Base-by-base conservation (phyloP, 2,797 vertebrate genomes). In the Hoplostethus atlanticus region DNA sequence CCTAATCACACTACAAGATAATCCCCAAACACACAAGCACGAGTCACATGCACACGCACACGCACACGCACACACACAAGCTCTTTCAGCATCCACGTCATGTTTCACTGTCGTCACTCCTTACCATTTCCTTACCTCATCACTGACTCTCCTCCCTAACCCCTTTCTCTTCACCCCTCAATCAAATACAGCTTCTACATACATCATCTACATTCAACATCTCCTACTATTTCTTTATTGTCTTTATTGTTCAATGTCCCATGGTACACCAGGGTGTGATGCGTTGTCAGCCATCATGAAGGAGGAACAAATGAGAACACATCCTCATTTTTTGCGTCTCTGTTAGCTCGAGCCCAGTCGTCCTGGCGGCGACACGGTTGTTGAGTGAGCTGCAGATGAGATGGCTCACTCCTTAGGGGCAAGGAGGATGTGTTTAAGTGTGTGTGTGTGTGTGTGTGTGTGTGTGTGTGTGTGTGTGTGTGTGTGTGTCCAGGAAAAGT, bases 1-100 rank as follows among this genome's bases (percentile, higher is more conserved):
- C 75, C 75, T 87, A 80, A 91, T 92, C 87, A 78, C 57, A 63
- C 28, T 5, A 48, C 65, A 30, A 44, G 2, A 11, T 91, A 77
- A 92, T 89, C 86, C 83, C 50, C 56, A 48, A 3, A 79, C 28
- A 77, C 52, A 71, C 21, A 21, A 21, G 21, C 21, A 21, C 21
- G 21, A 21, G 21, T 21, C 21, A 21, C 21, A 21, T 1, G 21
- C 21, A 21, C 21, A 21, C 21, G 1, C 21, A 1, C 21, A 1
- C 21, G 21, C 21, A 1, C 21, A 21, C 21, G 1, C 21, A 21
- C 21, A 21, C 21, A 21, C 21, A 21, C 21, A 68, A 86, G 38
- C 9, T 61, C 69, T 83, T 71, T 70, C 16, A 76, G 50, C 59
- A 77, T 28, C 60, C 5, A 66, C 16, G 9, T 66, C 80, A 79